A percentile compares a stretch with the other conserved stretches of the same genome.
phyloP scores from a whole-genome alignment of 2,888 invertebrate species.

The Capitulum mitella region DNA sequence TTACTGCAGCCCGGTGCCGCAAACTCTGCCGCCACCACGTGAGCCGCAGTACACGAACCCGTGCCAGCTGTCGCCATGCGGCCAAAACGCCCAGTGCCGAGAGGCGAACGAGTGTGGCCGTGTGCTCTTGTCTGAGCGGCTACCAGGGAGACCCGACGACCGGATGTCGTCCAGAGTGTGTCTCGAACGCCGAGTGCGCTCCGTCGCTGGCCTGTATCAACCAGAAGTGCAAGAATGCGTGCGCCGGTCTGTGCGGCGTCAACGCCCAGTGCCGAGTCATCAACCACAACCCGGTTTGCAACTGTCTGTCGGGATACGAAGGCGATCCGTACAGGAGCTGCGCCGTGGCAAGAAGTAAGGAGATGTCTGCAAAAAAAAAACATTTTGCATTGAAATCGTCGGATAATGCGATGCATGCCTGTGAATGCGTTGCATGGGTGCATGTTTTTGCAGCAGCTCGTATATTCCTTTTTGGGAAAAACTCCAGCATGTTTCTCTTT shows the following conservation, averaged over 20 bases:
- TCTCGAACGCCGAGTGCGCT: constrained; percentile 67
- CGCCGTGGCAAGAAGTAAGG: constrained; percentile 49
- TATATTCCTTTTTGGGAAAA: no score
- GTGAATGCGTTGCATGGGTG: no score
- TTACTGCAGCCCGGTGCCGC: constrained; percentile 51
- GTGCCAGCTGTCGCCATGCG: constrained; percentile 67
- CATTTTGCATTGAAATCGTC: no score
- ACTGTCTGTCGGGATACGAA: constrained; percentile 62
- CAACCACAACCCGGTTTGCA: constrained; percentile 49
- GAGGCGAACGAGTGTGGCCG: constrained; percentile 48
- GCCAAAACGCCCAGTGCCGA: constrained; percentile 67
- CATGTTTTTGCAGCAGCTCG: no score
- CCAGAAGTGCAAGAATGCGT: constrained; percentile 45
- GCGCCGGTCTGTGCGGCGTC: constrained; percentile 56
- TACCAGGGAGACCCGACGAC: constrained; percentile 55
- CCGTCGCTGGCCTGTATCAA: constrained; percentile 59
- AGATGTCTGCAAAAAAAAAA: no score
- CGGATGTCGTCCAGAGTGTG: constrained; percentile 61
- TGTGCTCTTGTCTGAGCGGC: constrained; percentile 40
- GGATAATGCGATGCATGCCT: no score
- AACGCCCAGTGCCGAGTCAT: constrained; percentile 39
- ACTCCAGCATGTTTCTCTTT: no score
- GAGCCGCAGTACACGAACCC: constrained; percentile 49
- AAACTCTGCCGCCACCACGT: constrained; percentile 43
- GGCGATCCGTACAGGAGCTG: constrained; percentile 61